Conservation (phyloP, 2,888 invertebrate species). For the Papilio elwesi region DNA sequence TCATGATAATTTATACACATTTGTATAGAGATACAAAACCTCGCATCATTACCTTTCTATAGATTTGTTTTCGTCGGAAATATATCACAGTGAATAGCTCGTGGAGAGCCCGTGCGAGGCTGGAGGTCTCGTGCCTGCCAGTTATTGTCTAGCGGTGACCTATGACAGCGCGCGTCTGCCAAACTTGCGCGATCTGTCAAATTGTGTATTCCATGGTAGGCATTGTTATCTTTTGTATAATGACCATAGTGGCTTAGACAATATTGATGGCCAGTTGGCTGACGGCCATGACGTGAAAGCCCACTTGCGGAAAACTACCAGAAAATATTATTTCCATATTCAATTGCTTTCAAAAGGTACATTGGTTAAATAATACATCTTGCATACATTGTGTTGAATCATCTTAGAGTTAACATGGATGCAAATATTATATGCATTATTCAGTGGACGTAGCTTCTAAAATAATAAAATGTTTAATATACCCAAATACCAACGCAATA, state of each 20-base stretch:
- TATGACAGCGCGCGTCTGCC: constrained; percentile 42
- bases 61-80: constrained; percentile 52
- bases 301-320: constrained; percentile 29
- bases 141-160: constrained; percentile 40
- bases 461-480: too few relatives aligned
- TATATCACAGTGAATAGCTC: constrained; percentile 48
- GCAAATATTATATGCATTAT: too few relatives aligned
- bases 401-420: not conserved
- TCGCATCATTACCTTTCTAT: constrained; percentile 75
- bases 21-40: constrained; percentile 52
- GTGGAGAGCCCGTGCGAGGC: constrained; percentile 6
- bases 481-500: too few relatives aligned
- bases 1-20: constrained; percentile 59
- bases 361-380: not conserved
- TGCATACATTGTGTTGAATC: not conserved
- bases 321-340: constrained; percentile 18
- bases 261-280: constrained; percentile 49
- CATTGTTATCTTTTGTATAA: constrained; percentile 46
- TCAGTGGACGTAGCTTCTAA: too few relatives aligned
- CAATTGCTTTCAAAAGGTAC: constrained; percentile 10
- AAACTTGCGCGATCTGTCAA: constrained; percentile 47
- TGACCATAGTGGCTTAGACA: constrained; percentile 47
- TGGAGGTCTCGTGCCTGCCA: constrained; percentile 20
- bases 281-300: constrained; percentile 45
- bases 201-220: constrained; percentile 47